Conservation (phyloP, 2,113 vertebrate genomes). For the Spermophilus dauricus region DNA sequence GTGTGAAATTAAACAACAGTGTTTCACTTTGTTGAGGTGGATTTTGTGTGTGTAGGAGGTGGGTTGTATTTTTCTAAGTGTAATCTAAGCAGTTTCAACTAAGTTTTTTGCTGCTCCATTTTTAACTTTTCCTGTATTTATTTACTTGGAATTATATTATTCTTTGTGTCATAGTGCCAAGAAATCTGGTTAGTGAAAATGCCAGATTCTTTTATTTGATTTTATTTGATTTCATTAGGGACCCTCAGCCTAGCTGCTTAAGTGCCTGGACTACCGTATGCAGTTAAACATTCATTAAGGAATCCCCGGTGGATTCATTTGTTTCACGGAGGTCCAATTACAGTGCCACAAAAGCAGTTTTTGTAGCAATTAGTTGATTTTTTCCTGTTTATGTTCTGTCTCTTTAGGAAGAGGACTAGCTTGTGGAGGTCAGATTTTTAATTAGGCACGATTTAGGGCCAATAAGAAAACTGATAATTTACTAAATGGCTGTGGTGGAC, state of each 20-base stretch:
- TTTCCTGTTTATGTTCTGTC: slow-evolving; percentile 98
- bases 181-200: slow-evolving; percentile 95
- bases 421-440: slow-evolving; percentile 95
- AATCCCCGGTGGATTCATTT: slow-evolving; percentile 96
- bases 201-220: slow-evolving; percentile 96
- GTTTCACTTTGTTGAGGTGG: slow-evolving; percentile 84
- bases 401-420: slow-evolving; percentile 94
- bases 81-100: slow-evolving; percentile 60
- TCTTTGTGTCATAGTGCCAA: slow-evolving; percentile 88
- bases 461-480: slow-evolving; percentile 96
- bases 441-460: slow-evolving; percentile 96
- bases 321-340: slow-evolving; percentile 97
- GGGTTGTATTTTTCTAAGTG: slow-evolving; percentile 62
- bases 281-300: slow-evolving; percentile 97
- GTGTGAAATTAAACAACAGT: slow-evolving; percentile 92
- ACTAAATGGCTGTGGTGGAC: slow-evolving; percentile 92
- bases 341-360: slow-evolving; percentile 93
- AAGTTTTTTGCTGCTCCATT: slow-evolving; percentile 87
- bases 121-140: slow-evolving; percentile 90
- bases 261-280: slow-evolving; percentile 95
- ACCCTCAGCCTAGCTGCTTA: slow-evolving; percentile 90
- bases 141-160: slow-evolving; percentile 89
- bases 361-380: slow-evolving; percentile 97
- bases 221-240: slow-evolving; percentile 96
- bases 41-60: not conserved